Conservation (phyloP, 2,113 vertebrate genomes). For the Gracilinanus agilis region DNA sequence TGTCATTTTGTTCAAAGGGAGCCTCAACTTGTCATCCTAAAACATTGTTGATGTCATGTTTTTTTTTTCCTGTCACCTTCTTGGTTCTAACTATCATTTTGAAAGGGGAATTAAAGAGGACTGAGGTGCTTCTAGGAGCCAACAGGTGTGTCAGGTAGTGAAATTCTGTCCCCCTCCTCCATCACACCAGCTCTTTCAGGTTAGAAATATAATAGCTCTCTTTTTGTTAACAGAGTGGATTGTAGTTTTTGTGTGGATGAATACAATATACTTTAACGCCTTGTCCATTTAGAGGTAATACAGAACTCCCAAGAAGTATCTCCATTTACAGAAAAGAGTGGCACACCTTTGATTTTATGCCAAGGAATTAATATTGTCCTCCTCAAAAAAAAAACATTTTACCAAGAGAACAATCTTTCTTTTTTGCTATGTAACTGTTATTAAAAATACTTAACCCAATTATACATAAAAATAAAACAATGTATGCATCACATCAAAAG, state of each 20-base stretch:
- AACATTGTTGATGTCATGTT: slow-evolving; percentile 10
- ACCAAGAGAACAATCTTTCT: slow-evolving; percentile 50
- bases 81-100: slow-evolving; percentile 35
- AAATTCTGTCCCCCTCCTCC: slow-evolving; percentile 1
- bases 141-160: not conserved
- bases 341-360: slow-evolving; percentile 72
- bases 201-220: slow-evolving; percentile 46
- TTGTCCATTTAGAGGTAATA: slow-evolving; percentile 73
- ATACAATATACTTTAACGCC: slow-evolving; percentile 39
- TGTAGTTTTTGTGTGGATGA: slow-evolving; percentile 58
- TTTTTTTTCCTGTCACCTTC: slow-evolving; percentile 7
- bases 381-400: not conserved
- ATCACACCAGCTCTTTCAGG: slow-evolving; percentile 61
- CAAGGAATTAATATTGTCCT: slow-evolving; percentile 59
- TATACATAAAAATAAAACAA: slow-evolving; percentile 58
- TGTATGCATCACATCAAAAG: slow-evolving; percentile 43
- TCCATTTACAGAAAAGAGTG: slow-evolving; percentile 40
- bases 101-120: slow-evolving; percentile 29
- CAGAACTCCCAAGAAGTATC: slow-evolving; percentile 62
- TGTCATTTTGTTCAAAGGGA: slow-evolving; percentile 55
- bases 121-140: not conserved
- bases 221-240: slow-evolving; percentile 44
- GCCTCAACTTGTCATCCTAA: slow-evolving; percentile 14
- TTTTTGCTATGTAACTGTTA: not conserved
- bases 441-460: slow-evolving; percentile 43